Evolutionary conservation across 2,113 vertebrate genomes (phyloP).

Genomic region (Phalacrocorax brasilianus): DNA sequence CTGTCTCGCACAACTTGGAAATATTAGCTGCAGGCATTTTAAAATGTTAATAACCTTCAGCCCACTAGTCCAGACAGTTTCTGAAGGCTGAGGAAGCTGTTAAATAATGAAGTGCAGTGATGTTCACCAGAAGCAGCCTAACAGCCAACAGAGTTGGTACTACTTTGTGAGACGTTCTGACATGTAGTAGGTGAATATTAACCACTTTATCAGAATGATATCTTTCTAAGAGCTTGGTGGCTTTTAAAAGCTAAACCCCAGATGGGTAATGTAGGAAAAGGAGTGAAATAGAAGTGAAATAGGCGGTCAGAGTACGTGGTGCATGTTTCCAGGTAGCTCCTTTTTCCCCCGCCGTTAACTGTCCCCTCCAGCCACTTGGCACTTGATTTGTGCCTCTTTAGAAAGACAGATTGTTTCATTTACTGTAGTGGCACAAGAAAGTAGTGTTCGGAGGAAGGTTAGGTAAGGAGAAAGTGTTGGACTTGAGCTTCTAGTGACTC

Average conservation of each 20-base stretch:
- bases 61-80: not conserved
- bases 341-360: not conserved
- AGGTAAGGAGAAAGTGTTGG: not conserved
- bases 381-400: not conserved
- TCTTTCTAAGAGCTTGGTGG: not conserved
- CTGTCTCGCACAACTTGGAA: not conserved
- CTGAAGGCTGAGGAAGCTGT: not conserved
- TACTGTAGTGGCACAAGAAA: not conserved
- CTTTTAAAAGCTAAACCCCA: constrained; percentile 3
- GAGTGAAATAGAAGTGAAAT: not conserved
- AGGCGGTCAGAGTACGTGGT: not conserved
- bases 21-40: not conserved
- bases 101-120: not conserved
- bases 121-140: not conserved
- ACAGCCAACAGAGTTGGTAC: not conserved
- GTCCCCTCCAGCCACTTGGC: constrained; percentile 35
- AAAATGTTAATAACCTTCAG: constrained; percentile 36
- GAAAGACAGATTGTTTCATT: not conserved
- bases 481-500: not conserved
- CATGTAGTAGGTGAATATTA: not conserved
- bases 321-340: constrained; percentile 8
- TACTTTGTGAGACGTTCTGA: not conserved
- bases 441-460: not conserved
- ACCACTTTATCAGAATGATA: not conserved
- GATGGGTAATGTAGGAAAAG: not conserved